phyloP scores from a whole-genome alignment of 2,113 vertebrate species.

The Dinomys branickii region DNA sequence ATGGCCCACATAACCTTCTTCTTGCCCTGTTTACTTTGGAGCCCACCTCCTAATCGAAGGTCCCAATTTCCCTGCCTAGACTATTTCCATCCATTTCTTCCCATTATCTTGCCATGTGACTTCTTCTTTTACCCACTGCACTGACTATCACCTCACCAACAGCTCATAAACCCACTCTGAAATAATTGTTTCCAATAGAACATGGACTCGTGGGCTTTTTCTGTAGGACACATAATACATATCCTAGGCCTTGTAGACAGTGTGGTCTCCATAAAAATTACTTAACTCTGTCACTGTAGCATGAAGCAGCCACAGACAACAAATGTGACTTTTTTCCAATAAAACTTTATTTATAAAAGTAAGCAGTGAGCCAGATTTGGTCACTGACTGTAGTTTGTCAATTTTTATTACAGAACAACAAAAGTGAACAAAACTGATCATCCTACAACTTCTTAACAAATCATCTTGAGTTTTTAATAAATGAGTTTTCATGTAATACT shows the following conservation, averaged over 20 bases:
- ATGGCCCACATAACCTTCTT: not conserved
- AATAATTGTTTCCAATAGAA: not conserved
- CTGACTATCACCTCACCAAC: not conserved
- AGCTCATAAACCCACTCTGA: not conserved
- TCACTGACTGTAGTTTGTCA: not conserved
- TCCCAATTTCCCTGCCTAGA: not conserved
- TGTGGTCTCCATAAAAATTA: accelerated
- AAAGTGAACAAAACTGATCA: not conserved
- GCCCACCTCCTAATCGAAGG: not conserved
- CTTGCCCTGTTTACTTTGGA: not conserved
- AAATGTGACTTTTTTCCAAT: not conserved
- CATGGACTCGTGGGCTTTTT: not conserved
- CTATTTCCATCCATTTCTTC: not conserved
- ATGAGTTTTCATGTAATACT: not conserved
- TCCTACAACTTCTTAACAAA: not conserved
- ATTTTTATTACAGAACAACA: not conserved
- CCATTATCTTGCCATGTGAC: not conserved
- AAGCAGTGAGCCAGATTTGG: not conserved
- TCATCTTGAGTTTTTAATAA: not conserved
- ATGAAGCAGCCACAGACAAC: not conserved
- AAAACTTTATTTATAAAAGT: slow-evolving; percentile 55
- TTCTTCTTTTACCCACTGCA: not conserved
- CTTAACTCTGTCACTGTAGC: not conserved
- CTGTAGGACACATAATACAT: not conserved
- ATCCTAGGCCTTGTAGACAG: not conserved